Conservation (phyloP, 2,113 vertebrate species). For the Pica pica region DNA sequence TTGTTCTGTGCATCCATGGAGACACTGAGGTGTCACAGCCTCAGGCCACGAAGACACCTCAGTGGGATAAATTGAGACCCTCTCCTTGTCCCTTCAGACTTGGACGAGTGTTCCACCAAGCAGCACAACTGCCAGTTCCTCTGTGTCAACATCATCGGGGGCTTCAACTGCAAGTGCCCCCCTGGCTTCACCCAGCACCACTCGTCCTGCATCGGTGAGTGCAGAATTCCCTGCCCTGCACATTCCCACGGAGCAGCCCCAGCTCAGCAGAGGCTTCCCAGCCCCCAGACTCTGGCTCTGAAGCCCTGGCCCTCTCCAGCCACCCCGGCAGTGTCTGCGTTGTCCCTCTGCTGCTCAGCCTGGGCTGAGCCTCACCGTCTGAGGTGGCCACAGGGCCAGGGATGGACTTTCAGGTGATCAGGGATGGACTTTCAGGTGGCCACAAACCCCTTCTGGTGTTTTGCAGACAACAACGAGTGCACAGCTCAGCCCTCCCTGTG, state of each 20-base stretch:
- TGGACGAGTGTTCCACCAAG: slow-evolving; percentile 93
- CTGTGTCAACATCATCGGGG: slow-evolving; percentile 87
- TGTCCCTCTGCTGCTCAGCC: background rate
- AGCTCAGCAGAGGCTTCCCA: background rate
- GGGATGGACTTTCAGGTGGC: background rate
- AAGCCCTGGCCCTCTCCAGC: background rate
- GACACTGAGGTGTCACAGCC: accelerated
- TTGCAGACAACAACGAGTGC: slow-evolving; percentile 89
- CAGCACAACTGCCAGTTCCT: slow-evolving; percentile 97
- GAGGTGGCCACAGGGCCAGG: accelerated
- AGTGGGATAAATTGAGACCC: background rate
- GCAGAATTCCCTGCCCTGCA: background rate
- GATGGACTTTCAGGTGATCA: background rate
- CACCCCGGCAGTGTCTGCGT: background rate
- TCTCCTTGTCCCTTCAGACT: slow-evolving; percentile 67
- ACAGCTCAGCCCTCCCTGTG: slow-evolving; percentile 75
- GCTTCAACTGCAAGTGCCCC: slow-evolving; percentile 92
- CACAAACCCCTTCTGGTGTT: background rate
- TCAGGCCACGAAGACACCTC: background rate
- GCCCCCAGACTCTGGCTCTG: background rate
- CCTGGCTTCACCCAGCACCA: slow-evolving; percentile 90
- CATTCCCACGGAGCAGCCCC: accelerated
- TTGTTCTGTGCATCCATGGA: accelerated
- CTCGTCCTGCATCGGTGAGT: slow-evolving; percentile 89
- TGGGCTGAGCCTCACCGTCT: accelerated